Conservation (phyloP, 2,888 invertebrate genomes). For the Cheilosia vernalis region DNA sequence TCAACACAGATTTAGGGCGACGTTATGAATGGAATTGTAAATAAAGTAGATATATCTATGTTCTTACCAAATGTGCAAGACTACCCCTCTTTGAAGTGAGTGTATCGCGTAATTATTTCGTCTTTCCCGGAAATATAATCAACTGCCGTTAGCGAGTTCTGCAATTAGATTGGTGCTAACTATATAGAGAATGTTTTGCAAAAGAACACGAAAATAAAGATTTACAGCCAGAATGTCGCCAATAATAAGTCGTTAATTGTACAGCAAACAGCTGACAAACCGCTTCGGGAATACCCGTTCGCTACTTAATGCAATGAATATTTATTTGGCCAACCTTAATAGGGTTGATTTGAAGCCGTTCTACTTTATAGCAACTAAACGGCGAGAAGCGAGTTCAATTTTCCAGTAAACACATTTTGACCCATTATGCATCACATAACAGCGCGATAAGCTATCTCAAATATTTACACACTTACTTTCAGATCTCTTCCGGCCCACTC, state of each 20-base stretch:
- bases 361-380: slow-evolving; percentile 14
- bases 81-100: too few species aligned
- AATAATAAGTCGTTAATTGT: not conserved
- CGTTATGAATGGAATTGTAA: too few species aligned
- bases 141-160: too few species aligned
- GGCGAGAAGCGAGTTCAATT: not conserved
- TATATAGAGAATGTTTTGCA: too few species aligned
- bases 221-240: not conserved
- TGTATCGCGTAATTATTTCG: too few species aligned
- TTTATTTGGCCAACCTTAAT: too few species aligned
- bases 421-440: slow-evolving; percentile 27
- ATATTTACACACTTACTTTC: slow-evolving; percentile 44
- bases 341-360: not conserved
- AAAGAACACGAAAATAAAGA: not conserved
- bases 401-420: slow-evolving; percentile 18
- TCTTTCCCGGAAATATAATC: too few species aligned
- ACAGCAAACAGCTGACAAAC: slow-evolving; percentile 1
- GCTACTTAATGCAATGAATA: not conserved
- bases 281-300: not conserved
- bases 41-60: too few species aligned
- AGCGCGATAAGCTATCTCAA: slow-evolving; percentile 5
- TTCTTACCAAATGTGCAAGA: too few species aligned
- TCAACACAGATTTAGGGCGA: too few species aligned
- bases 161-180: too few species aligned
- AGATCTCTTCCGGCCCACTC: slow-evolving; percentile 18